Evolutionary conservation across 1,140 invertebrate genomes (phyloP), one percentile per base, ranked within the genome.

Genomic region (Drosophila yakuba): DNA sequence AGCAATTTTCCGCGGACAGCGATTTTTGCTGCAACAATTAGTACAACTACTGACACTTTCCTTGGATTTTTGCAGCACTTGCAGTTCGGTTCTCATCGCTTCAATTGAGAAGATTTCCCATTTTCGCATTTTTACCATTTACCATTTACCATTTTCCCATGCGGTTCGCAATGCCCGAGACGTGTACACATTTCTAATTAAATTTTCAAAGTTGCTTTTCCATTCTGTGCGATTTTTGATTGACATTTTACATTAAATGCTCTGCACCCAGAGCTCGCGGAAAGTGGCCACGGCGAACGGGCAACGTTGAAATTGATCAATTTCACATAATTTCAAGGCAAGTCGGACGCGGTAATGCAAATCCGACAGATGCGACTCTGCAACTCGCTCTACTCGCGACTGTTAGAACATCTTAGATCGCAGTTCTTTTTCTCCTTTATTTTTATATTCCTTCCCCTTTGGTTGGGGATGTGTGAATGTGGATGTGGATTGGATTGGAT

Each of bases 311-410:
- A 89, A 89, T 89, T 89, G 84, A 89, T 89, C 84, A 89, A 89
- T 89, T 89, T 89, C 84, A 89, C 80, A 89, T 89, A 89, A 89
- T 90, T 89, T 89, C 80, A 80, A 89, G 84, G 85, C 84, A 84
- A 89, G 77, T 89, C 84, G 80, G 68, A 80, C 77, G 73, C 73
- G 77, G 85, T 89, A 89, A 89, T 89, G 85, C 84, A 89, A 89
- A 89, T 89, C 84, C 84, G 84, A 89, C 84, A 89, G 84, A 82
- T 89, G 84, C 83, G 84, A 78, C 73, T 80, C 73, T 80, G 45
- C 73, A 85, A 54, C 43, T 48, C 28, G 5, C n/a, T 35, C 60
- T 5, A 12, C 39, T 23, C 48, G 25, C 51, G 68, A 58, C 44
- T 82, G 77, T 89, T 89, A 80, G 80, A 89, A 84, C 63, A 54